These are phyloP conservation scores for Taenaris catops DNA, from an alignment of 2,888 invertebrate species.

Conservation along the genomic window DNA sequence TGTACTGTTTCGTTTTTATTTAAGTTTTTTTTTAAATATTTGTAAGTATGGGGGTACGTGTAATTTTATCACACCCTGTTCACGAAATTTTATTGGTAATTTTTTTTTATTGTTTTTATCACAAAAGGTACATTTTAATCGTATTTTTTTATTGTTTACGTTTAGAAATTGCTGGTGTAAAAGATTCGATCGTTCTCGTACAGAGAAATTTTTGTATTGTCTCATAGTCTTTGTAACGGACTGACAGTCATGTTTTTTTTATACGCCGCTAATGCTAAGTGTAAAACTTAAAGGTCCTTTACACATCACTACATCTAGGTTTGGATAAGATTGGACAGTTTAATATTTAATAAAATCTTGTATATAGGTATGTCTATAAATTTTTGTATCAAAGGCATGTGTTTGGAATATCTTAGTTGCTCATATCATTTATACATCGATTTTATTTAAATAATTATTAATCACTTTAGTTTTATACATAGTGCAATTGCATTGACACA, in stretches of 20 bases:
- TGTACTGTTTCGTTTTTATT: constrained; percentile 1
- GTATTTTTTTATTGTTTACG: too few species aligned
- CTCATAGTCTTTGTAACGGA: constrained; percentile 13
- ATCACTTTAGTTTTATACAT: constrained; percentile 24
- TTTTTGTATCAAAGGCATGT: constrained; percentile 24
- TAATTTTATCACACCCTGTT: too few species aligned
- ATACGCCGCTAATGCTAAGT: constrained; percentile 12
- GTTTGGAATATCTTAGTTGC: constrained; percentile 36
- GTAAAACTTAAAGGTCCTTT: constrained; percentile 6
- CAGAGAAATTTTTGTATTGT: neutral
- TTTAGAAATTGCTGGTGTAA: too few species aligned
- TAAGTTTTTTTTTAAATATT: neutral
- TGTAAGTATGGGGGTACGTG: too few species aligned
- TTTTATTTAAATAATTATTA: constrained; percentile 36
- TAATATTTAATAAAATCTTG: too few species aligned
- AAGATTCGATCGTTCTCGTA: too few species aligned
- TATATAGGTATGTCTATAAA: neutral
- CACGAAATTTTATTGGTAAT: too few species aligned
- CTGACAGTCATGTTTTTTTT: constrained; percentile 8
- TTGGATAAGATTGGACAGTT: neutral
- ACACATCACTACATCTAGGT: constrained; percentile 1
- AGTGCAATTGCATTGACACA: constrained; percentile 33
- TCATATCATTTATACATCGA: constrained; percentile 67
- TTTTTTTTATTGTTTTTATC: too few species aligned
- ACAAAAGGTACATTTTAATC: too few species aligned